Evolutionary conservation across 2,888 invertebrate genomes (phyloP).

Genomic region (Salpingus planirostris): DNA sequence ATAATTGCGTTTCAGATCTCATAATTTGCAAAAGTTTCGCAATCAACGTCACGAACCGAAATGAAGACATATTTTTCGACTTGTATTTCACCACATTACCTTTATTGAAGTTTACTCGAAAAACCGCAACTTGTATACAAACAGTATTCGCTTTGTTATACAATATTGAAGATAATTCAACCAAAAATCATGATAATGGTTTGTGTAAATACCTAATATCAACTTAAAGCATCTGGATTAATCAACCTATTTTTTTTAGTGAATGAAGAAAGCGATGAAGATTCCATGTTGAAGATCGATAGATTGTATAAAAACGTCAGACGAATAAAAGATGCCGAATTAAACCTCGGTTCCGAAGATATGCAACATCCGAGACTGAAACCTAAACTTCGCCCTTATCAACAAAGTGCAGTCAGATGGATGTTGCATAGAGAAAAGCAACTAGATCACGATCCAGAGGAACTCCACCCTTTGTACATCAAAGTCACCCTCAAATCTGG

Average conservation of each 20-base stretch:
- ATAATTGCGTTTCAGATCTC: conserved; percentile 24
- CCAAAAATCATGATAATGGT: neutral
- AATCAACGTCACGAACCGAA: conserved; percentile 21
- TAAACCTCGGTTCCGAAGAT: conserved; percentile 6
- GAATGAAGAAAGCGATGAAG: neutral
- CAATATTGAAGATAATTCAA: conserved; percentile 10
- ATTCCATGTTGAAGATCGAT: neutral
- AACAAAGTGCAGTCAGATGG: conserved; percentile 58
- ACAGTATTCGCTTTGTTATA: conserved; percentile 25
- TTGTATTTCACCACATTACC: conserved; percentile 28
- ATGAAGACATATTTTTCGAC: conserved; percentile 23
- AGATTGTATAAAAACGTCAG: conserved; percentile 18
- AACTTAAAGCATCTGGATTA: no score
- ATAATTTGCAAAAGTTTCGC: conserved; percentile 28
- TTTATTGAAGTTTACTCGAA: conserved; percentile 25
- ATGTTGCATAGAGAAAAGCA: conserved; percentile 52
- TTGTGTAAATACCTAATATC: no score
- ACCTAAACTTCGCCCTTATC: conserved; percentile 55
- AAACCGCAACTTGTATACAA: conserved; percentile 23
- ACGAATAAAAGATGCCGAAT: conserved; percentile 1
- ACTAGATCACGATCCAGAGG: conserved; percentile 16
- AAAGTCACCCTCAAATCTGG: conserved; percentile 28
- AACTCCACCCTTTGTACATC: conserved; percentile 31
- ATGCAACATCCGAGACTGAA: conserved; percentile 41
- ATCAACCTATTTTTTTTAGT: conserved; percentile 1